These are phyloP conservation scores for Tridacna gigas DNA, from an alignment of 2,888 invertebrate species.

Conservation along the genomic window DNA sequence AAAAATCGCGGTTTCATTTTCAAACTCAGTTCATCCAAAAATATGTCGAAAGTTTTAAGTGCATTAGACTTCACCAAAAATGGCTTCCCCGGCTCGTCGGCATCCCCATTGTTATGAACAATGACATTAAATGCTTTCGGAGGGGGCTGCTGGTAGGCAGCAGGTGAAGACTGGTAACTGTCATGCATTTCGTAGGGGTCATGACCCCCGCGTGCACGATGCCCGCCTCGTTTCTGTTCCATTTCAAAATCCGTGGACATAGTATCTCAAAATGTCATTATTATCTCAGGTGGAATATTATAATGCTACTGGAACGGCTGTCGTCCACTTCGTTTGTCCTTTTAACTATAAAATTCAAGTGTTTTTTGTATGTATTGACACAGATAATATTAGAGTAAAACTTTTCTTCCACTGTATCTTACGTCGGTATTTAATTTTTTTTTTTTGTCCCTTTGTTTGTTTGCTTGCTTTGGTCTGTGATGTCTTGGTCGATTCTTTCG, in stretches of 20 bases:
- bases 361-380: too few relatives aligned
- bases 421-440: too few relatives aligned
- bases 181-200: slow-evolving; percentile 31
- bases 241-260: slow-evolving; percentile 6
- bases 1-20: background rate
- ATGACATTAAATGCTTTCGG: background rate
- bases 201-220: background rate
- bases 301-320: too few relatives aligned
- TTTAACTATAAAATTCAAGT: too few relatives aligned
- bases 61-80: background rate
- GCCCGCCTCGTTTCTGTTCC: background rate
- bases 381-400: too few relatives aligned
- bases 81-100: background rate
- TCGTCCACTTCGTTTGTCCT: too few relatives aligned
- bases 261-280: background rate
- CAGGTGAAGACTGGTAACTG: slow-evolving; percentile 18
- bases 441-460: too few relatives aligned
- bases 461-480: too few relatives aligned
- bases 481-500: too few relatives aligned
- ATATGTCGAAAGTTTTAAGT: background rate
- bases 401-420: too few relatives aligned
- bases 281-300: too few relatives aligned
- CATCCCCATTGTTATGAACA: background rate
- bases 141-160: background rate
- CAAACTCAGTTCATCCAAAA: background rate